These are phyloP conservation scores for Etheostoma nigrum DNA, from an alignment of 2,797 vertebrate genomes.

Conservation along the genomic window DNA sequence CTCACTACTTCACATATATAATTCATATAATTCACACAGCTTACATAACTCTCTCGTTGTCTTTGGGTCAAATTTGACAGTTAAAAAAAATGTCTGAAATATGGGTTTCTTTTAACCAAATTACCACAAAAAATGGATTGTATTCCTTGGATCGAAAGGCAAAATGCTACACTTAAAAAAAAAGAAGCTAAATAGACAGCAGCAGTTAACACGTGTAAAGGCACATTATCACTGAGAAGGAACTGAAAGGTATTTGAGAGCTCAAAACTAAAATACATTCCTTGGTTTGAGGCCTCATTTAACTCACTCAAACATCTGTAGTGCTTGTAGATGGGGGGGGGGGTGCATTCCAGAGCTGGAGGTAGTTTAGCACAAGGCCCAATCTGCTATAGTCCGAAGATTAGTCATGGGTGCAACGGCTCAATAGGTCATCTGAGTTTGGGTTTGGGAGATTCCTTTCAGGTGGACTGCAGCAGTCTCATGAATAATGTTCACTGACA, in stretches of 20 bases:
- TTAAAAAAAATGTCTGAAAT: too few relatives aligned
- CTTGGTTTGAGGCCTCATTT: background rate
- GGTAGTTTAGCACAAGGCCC: constrained; percentile 7
- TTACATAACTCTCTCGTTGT: background rate
- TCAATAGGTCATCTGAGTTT: constrained; percentile 46
- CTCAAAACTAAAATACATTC: background rate
- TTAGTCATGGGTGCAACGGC: constrained; percentile 32
- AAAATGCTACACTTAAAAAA: constrained; percentile 8
- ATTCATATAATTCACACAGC: background rate
- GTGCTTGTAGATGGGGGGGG: background rate
- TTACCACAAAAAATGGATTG: too few relatives aligned
- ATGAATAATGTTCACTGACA: constrained; percentile 10
- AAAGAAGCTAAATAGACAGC: background rate
- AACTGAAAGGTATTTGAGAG: background rate
- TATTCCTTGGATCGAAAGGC: background rate
- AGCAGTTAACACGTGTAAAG: background rate
- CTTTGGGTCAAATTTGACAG: too few relatives aligned
- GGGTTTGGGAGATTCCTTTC: constrained; percentile 18
- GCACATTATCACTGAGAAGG: background rate
- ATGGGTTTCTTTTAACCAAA: too few relatives aligned
- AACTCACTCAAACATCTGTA: background rate
- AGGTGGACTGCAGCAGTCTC: constrained; percentile 8
- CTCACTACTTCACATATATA: background rate
- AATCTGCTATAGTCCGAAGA: constrained; percentile 9
- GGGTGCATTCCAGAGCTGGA: constrained; percentile 31